Base-by-base conservation (phyloP, 2,797 vertebrate species). In the Fistularia tabacaria region DNA sequence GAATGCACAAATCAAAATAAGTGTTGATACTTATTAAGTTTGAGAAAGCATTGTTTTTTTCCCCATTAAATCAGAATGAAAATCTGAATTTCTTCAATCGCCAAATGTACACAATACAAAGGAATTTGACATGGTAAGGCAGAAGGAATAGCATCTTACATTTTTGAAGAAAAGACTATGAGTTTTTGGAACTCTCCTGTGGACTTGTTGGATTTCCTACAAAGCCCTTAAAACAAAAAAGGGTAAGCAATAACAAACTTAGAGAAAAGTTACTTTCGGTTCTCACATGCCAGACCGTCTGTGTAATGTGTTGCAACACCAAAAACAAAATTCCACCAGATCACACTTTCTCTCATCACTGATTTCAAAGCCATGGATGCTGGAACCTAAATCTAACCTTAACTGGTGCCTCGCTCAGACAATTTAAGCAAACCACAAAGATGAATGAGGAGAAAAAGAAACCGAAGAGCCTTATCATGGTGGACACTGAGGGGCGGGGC, bases 311-410 rank as follows among this genome's bases (percentile, higher is more conserved):
- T 87, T 67, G 77, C 85, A 87, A 90, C 87, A 25, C 82, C 81
- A 89, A 89, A 86, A 89, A 89, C 88, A 85, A 88, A 90, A 89
- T 90, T 85, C 83, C 86, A 71, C 80, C 76, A 86, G 88, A 89
- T 89, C 87, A 89, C 86, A 86, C 74, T 86, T 82, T 89, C 83
- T 89, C 81, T 90, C 88, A 85, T 84, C 81, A 49, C 77, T 90
- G 85, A 88, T 89, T 84, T 88, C 82, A 85, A 89, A 86, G 82
- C 84, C 86, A 86, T 70, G 70, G 79, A 87, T 85, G 83, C 85
- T 85, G 70, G 74, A 84, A 89, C 87, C 84, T 64, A 69, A 72
- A 78, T 79, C 78, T 86, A 85, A 81, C 86, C 85, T 86, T 90
- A 89, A 89, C 83, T 68, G 82, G 68, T 66, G 73, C 77, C 83